Conservation (phyloP, 2,113 vertebrate genomes). For the Brachyistius frenatus region DNA sequence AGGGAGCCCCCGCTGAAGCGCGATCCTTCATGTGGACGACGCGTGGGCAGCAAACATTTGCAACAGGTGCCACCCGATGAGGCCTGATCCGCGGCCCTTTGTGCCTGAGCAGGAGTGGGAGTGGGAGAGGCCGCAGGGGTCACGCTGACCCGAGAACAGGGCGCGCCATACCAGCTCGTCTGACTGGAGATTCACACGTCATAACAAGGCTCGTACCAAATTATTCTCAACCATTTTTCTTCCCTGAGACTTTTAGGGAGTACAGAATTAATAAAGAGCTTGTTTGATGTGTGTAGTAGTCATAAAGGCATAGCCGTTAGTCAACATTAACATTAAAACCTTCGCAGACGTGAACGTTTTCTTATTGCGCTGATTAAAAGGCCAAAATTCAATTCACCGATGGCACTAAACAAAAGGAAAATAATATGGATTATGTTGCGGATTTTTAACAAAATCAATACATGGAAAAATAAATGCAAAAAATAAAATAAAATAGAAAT, state of each 20-base stretch:
- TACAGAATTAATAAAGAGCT: slow-evolving; percentile 25
- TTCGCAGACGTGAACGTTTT: too few species aligned
- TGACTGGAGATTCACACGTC: slow-evolving; percentile 62
- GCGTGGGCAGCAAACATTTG: slow-evolving; percentile 80
- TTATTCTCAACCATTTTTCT: slow-evolving; percentile 61
- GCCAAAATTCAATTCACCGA: too few species aligned
- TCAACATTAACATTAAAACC: too few species aligned
- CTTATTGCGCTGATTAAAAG: too few species aligned
- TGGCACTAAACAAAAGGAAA: too few species aligned
- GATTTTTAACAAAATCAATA: too few species aligned
- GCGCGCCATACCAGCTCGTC: slow-evolving; percentile 57
- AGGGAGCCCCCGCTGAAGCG: slow-evolving; percentile 68
- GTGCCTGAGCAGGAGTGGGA: slow-evolving; percentile 82
- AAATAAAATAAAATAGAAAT: too few species aligned
- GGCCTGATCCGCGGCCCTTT: slow-evolving; percentile 71
- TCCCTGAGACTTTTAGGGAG: slow-evolving; percentile 54
- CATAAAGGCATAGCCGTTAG: too few species aligned
- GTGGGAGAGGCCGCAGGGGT: slow-evolving; percentile 84
- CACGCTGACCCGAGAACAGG: slow-evolving; percentile 70
- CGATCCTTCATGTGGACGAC: slow-evolving; percentile 82
- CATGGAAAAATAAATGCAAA: too few species aligned
- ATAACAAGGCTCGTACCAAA: slow-evolving; percentile 56
- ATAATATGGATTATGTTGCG: too few species aligned
- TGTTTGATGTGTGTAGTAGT: too few species aligned
- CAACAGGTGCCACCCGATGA: slow-evolving; percentile 83